Evolutionary conservation across 2,113 vertebrate genomes (phyloP), one percentile per base, ranked within the genome.

Genomic region (Microtus pennsylvanicus): DNA sequence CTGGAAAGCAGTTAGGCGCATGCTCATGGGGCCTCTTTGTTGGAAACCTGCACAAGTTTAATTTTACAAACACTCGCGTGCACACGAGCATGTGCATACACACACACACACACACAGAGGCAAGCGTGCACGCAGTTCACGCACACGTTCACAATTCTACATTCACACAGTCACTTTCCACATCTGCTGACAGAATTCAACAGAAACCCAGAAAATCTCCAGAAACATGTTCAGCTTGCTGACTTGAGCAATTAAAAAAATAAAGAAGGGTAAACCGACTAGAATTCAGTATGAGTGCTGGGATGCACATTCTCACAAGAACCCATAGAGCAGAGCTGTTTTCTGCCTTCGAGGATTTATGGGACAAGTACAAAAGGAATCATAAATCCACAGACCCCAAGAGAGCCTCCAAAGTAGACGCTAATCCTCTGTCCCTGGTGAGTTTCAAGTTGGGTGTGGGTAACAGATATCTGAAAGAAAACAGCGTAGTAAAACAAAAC

Each of bases 391-490:
- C 69, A 96, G 91, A 89, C 35, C 52, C 72, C 50, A 35, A 67
- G 38, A 88, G 65, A 67, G 35, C 61, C 77, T 94, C 30, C 35
- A 63, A 82, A 91, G 61, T 45, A 92, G 67, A 82, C 72, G 45
- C 16, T 86, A 92, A 67, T 38, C 33, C 35, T 91, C 70, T 80
- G 83, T 93, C 67, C 30, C 45, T 26, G 28, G 55, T 75, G 14
- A 58, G 21, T 45, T 89, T 93, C n/a, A 90, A 80, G 70, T n/a
- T 90, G 67, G 42, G 63, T 45, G 76, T 93, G 45, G 52, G 14
- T 83, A 87, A 77, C 78, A 91, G 67, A 93, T 90, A 38, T 91
- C 85, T 35, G 21, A 81, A 33, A 78, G 69, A 69, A 88, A 94
- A 80, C 19, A 58, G 96, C 13, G 75, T 85, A 89, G 82, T 87